Conservation (phyloP, 2,888 invertebrate species). For the Acrobasis suavella region DNA sequence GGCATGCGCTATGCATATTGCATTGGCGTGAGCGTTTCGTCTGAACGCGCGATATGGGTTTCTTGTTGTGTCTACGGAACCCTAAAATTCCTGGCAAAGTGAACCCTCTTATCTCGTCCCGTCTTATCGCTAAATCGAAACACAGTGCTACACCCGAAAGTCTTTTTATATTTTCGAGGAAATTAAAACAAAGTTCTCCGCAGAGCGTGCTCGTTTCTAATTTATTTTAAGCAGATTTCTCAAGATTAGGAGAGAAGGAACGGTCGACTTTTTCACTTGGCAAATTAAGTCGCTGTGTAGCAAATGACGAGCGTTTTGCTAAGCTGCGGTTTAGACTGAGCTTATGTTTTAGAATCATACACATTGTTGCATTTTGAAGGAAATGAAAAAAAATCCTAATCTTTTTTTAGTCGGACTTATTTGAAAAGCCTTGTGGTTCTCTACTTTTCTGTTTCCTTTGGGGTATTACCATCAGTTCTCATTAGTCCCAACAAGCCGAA, state of each 20-base stretch:
- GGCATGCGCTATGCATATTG: too few relatives aligned
- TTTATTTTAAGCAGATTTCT: conserved; percentile 56
- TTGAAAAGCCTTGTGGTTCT: too few relatives aligned
- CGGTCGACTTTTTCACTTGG: conserved; percentile 42
- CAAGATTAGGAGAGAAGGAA: conserved; percentile 51
- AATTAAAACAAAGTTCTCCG: conserved; percentile 55
- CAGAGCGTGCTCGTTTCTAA: conserved; percentile 45
- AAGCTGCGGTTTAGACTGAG: conserved; percentile 19
- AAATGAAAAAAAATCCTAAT: too few relatives aligned
- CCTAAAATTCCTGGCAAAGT: background rate
- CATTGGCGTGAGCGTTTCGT: too few relatives aligned
- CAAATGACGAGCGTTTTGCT: conserved; percentile 24
- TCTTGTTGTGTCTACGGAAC: too few relatives aligned
- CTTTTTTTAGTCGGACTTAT: too few relatives aligned
- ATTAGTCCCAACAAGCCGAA: too few relatives aligned
- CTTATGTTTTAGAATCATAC: conserved; percentile 7
- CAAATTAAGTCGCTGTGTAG: conserved; percentile 36
- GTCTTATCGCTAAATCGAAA: background rate
- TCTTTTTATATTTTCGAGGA: conserved; percentile 45
- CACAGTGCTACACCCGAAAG: conserved; percentile 23
- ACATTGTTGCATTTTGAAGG: background rate
- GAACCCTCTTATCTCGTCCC: background rate
- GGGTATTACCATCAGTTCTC: too few relatives aligned
- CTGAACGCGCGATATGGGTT: too few relatives aligned
- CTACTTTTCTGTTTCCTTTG: too few relatives aligned